Evolutionary conservation across 2,888 invertebrate genomes (phyloP).

Genomic region (Pterostichus niger): DNA sequence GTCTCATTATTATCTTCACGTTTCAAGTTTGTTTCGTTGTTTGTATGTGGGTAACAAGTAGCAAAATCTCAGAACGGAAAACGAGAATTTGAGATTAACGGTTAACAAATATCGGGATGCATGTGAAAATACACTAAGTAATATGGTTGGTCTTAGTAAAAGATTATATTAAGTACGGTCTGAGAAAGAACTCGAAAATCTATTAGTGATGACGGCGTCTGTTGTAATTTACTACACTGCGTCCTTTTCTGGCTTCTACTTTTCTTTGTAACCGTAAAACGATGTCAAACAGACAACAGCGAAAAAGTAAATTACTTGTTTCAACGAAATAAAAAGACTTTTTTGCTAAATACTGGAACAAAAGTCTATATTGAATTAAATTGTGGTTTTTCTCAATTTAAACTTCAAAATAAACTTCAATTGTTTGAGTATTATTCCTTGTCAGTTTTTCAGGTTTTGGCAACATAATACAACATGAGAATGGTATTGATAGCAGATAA

Average conservation of each 20-base stretch:
- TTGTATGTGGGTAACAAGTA: slow-evolving; percentile 26
- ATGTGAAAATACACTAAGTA: slow-evolving; percentile 12
- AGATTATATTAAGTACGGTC: slow-evolving; percentile 50
- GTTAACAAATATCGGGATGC: slow-evolving; percentile 23
- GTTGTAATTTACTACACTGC: slow-evolving; percentile 53
- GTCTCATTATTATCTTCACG: neutral
- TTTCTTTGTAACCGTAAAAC: slow-evolving; percentile 57
- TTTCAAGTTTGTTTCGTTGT: slow-evolving; percentile 29
- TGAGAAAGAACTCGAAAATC: slow-evolving; percentile 50
- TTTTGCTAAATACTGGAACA: slow-evolving; percentile 49
- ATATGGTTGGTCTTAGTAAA: slow-evolving; percentile 48
- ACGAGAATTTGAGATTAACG: neutral
- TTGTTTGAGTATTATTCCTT: slow-evolving; percentile 21
- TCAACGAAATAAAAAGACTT: slow-evolving; percentile 47
- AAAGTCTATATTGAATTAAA: slow-evolving; percentile 47
- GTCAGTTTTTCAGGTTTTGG: slow-evolving; percentile 26
- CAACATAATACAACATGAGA: slow-evolving; percentile 7
- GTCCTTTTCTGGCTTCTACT: slow-evolving; percentile 45
- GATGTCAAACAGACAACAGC: slow-evolving; percentile 56
- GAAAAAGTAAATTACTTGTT: slow-evolving; percentile 56
- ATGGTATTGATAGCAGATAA: slow-evolving; percentile 24
- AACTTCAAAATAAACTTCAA: slow-evolving; percentile 37
- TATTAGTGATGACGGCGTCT: slow-evolving; percentile 53
- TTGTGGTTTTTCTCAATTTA: slow-evolving; percentile 38
- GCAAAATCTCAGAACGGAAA: slow-evolving; percentile 3